Percentiles rank a stretch among this genome's conserved stretches.
These are phyloP conservation scores for Pollicipes pollicipes DNA, from an alignment of 1,140 invertebrate genomes.

Conservation along the genomic window DNA sequence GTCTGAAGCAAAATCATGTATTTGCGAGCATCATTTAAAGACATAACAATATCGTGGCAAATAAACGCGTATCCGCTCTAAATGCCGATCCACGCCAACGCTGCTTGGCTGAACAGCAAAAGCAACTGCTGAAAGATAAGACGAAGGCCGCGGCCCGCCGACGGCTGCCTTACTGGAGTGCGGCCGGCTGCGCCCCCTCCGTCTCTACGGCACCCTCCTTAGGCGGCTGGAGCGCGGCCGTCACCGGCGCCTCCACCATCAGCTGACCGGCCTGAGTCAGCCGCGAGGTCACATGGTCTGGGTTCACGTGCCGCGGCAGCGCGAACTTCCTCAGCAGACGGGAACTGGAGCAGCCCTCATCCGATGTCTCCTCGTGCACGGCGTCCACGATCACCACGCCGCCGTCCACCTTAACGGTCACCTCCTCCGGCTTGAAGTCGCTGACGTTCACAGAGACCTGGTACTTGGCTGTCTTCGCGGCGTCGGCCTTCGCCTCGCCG, in stretches of 20 bases:
- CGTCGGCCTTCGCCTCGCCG: not conserved
- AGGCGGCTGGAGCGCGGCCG: not conserved
- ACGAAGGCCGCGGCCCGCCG: too few relatives aligned
- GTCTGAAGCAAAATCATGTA: too few relatives aligned
- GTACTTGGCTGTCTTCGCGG: not conserved
- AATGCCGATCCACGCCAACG: too few relatives aligned
- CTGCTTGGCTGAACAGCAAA: too few relatives aligned
- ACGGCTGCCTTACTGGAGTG: too few relatives aligned
- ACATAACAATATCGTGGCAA: too few relatives aligned
- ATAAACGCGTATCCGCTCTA: too few relatives aligned
- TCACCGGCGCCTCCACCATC: not conserved
- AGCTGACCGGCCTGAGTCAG: not conserved
- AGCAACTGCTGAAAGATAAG: too few relatives aligned
- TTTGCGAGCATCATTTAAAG: too few relatives aligned
- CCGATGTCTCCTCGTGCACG: not conserved
- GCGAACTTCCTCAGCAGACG: not conserved
- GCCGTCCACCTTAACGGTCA: not conserved
- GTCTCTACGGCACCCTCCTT: not conserved
- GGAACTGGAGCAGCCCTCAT: not conserved
- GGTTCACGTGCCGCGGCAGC: not conserved
- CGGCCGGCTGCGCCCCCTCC: not conserved
- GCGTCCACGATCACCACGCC: not conserved
- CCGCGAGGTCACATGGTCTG: not conserved
- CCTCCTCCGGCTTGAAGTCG: not conserved
- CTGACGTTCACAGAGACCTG: not conserved